These are phyloP conservation scores for Sicus ferrugineus DNA, from an alignment of 2,888 invertebrate genomes.

Conservation along the genomic window DNA sequence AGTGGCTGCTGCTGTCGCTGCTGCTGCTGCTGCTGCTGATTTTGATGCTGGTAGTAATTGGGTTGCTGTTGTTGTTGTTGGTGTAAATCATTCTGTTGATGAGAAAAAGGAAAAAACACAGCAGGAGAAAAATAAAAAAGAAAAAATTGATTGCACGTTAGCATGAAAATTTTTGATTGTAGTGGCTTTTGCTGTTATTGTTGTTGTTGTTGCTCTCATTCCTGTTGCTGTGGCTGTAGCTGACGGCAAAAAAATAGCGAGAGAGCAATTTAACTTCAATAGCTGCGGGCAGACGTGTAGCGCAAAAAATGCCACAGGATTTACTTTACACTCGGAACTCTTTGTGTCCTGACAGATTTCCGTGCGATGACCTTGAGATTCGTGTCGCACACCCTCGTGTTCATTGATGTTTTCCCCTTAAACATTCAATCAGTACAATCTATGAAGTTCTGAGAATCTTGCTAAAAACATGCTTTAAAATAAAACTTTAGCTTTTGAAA, in stretches of 20 bases:
- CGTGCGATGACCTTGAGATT: neutral
- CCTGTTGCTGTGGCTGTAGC: neutral
- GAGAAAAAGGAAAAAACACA: neutral
- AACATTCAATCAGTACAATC: no score
- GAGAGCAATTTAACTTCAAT: neutral
- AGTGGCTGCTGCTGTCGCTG: constrained; percentile 48
- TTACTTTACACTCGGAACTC: neutral
- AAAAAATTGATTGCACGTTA: neutral
- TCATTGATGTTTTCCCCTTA: no score
- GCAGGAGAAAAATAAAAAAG: neutral
- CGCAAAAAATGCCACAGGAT: neutral
- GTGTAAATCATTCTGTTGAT: constrained; percentile 52
- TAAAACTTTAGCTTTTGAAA: no score
- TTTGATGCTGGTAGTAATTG: constrained; percentile 35
- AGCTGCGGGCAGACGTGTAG: neutral
- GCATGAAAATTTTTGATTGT: neutral
- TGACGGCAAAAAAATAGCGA: neutral
- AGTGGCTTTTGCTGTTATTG: neutral
- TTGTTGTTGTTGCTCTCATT: neutral
- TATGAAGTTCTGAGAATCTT: no score
- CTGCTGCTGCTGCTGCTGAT: constrained; percentile 46
- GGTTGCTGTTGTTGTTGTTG: constrained; percentile 40
- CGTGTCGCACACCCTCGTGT: no score
- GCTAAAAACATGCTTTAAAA: no score
- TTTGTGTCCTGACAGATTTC: neutral